These are phyloP conservation scores for Helicoverpa armigera DNA, from an alignment of 1,140 invertebrate genomes.

Conservation along the genomic window DNA sequence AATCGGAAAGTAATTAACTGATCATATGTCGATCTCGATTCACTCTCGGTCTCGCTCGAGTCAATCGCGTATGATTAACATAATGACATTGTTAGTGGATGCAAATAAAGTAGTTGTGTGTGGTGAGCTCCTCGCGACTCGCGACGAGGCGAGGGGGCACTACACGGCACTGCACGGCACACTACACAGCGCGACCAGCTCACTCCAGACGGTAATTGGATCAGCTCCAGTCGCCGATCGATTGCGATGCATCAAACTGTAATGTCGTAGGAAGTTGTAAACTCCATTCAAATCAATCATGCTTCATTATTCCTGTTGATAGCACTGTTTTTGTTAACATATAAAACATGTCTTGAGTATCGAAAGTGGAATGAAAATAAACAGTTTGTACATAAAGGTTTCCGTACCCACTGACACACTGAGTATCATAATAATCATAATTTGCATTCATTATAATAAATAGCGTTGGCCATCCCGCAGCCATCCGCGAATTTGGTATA, in stretches of 20 bases:
- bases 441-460: slow-evolving; percentile 21
- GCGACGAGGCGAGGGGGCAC: not conserved
- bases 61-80: slow-evolving; percentile 63
- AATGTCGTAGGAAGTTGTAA: slow-evolving; percentile 9
- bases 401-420: slow-evolving; percentile 12
- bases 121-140: slow-evolving; percentile 26
- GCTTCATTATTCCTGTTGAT: not conserved
- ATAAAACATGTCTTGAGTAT: not conserved
- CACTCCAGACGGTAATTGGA: slow-evolving; percentile 29
- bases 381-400: not conserved
- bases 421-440: slow-evolving; percentile 16
- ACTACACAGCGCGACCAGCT: not conserved
- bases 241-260: slow-evolving; percentile 27
- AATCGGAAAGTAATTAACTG: slow-evolving; percentile 43
- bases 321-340: not conserved
- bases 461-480: slow-evolving; percentile 10
- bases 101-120: slow-evolving; percentile 69
- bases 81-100: slow-evolving; percentile 77
- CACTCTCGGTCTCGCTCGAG: slow-evolving; percentile 68
- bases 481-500: slow-evolving; percentile 22
- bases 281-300: not conserved
- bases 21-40: slow-evolving; percentile 57
- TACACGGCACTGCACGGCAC: too few species aligned
- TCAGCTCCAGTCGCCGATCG: slow-evolving; percentile 4
- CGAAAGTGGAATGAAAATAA: not conserved